Percentiles rank a stretch among this genome's conserved stretches.
Evolutionary conservation across 1,140 invertebrate genomes (phyloP).

Genomic region (Danaus plexippus): DNA sequence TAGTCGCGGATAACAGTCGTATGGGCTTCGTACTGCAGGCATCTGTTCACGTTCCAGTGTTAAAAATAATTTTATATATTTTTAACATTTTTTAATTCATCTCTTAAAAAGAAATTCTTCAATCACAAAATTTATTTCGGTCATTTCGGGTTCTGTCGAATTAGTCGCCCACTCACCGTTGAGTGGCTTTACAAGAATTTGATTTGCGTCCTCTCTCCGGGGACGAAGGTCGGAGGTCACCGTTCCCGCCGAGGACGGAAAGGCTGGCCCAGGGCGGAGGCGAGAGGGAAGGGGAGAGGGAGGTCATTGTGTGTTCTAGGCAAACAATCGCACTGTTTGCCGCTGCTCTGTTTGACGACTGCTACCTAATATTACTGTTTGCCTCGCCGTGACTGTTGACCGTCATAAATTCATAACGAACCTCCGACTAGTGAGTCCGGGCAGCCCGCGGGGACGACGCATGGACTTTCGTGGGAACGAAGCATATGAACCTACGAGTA

Average conservation of each 20-base stretch:
- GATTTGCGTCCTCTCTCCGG: slow-evolving; percentile 20
- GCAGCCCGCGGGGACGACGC: not conserved
- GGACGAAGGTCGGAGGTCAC: not conserved
- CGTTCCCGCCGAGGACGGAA: not conserved
- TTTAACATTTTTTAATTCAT: too few relatives aligned
- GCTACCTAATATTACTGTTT: slow-evolving; percentile 32
- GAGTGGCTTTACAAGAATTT: slow-evolving; percentile 25
- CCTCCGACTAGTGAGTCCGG: slow-evolving; percentile 12
- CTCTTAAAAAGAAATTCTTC: too few relatives aligned
- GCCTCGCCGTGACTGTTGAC: slow-evolving; percentile 22
- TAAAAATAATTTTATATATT: too few relatives aligned
- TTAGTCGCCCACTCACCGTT: slow-evolving; percentile 10
- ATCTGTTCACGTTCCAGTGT: slow-evolving; percentile 1
- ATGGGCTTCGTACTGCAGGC: not conserved
- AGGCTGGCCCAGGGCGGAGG: slow-evolving; percentile 2
- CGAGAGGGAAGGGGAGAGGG: not conserved
- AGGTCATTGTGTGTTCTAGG: slow-evolving; percentile 9
- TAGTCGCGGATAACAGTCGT: slow-evolving; percentile 8
- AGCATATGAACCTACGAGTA: too few relatives aligned
- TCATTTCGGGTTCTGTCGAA: not conserved
- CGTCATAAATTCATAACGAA: slow-evolving; percentile 36
- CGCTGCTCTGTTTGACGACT: slow-evolving; percentile 26
- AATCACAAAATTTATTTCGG: too few relatives aligned
- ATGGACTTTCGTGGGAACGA: slow-evolving; percentile 1
- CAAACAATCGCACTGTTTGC: slow-evolving; percentile 26